Percentiles rank a stretch among this genome's conserved stretches.
Conservation (phyloP, 2,113 vertebrate genomes). For the Lepidothrix coronata region DNA sequence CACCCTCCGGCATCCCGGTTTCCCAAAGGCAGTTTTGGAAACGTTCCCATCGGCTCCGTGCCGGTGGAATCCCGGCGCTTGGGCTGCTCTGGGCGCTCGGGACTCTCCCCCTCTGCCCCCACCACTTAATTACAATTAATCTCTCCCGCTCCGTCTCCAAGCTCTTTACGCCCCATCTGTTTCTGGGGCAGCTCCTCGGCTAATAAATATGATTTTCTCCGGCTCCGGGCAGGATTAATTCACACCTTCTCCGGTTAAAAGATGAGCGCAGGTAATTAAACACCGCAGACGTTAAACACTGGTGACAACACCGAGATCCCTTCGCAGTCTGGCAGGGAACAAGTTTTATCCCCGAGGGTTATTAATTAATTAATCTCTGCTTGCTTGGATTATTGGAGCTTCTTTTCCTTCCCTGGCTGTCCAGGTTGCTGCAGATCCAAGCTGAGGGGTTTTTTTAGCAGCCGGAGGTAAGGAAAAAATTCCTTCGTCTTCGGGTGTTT, state of each 20-base stretch:
- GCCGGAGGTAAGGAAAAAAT: background rate
- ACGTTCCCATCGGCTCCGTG: too few species aligned
- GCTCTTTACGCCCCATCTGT: slow-evolving; percentile 54
- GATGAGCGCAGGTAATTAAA: slow-evolving; percentile 18
- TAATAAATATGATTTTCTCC: slow-evolving; percentile 10
- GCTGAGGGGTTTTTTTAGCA: background rate
- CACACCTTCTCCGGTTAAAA: background rate
- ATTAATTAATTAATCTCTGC: background rate
- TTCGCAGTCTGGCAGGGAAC: background rate
- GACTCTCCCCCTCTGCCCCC: background rate
- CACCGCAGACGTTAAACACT: slow-evolving; percentile 8
- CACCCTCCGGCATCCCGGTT: rapidly evolving
- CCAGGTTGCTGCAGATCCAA: background rate
- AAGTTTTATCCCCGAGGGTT: background rate
- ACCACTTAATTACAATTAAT: slow-evolving; percentile 7
- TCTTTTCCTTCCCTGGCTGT: background rate
- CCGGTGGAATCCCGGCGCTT: background rate
- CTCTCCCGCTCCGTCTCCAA: background rate
- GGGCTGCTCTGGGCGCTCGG: background rate
- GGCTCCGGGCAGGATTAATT: background rate
- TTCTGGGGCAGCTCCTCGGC: background rate
- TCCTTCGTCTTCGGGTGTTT: background rate
- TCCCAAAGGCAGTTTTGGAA: background rate
- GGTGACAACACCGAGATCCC: background rate
- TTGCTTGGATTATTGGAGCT: background rate